phyloP scores from a whole-genome alignment of 2,888 invertebrate genomes.

The Atherix ibis region DNA sequence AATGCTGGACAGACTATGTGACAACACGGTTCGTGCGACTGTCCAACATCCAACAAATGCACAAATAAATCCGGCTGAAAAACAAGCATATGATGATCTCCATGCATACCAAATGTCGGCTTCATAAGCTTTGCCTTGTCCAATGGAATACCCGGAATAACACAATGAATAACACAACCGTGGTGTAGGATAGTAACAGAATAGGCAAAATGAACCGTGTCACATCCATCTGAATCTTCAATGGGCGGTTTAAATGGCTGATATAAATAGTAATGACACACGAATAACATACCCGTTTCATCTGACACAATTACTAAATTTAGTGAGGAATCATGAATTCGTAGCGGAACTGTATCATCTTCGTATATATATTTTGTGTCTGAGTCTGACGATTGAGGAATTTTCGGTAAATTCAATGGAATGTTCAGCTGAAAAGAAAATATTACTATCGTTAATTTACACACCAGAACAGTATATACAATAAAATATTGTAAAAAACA shows the following conservation, averaged over 20 bases:
- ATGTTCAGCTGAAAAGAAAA: slow-evolving; percentile 55
- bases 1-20: slow-evolving; percentile 53
- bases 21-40: slow-evolving; percentile 69
- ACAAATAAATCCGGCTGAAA: slow-evolving; percentile 71
- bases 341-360: slow-evolving; percentile 63
- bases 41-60: slow-evolving; percentile 69
- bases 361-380: slow-evolving; percentile 55
- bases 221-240: slow-evolving; percentile 22
- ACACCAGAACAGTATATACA: slow-evolving; percentile 3
- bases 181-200: slow-evolving; percentile 70
- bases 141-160: slow-evolving; percentile 68
- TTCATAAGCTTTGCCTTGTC: slow-evolving; percentile 55
- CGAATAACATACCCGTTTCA: slow-evolving; percentile 53
- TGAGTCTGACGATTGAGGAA: slow-evolving; percentile 37
- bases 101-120: slow-evolving; percentile 61
- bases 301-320: slow-evolving; percentile 66
- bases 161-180: slow-evolving; percentile 68
- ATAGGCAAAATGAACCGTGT: slow-evolving; percentile 67
- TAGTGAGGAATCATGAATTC: slow-evolving; percentile 66
- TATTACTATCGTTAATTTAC: slow-evolving; percentile 2
- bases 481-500: no score
- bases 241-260: slow-evolving; percentile 42
- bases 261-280: slow-evolving; percentile 72
- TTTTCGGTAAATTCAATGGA: slow-evolving; percentile 62
- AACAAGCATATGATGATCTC: slow-evolving; percentile 63